These are phyloP conservation scores for Chaenocephalus aceratus DNA, from an alignment of 2,113 vertebrate species.

Conservation along the genomic window DNA sequence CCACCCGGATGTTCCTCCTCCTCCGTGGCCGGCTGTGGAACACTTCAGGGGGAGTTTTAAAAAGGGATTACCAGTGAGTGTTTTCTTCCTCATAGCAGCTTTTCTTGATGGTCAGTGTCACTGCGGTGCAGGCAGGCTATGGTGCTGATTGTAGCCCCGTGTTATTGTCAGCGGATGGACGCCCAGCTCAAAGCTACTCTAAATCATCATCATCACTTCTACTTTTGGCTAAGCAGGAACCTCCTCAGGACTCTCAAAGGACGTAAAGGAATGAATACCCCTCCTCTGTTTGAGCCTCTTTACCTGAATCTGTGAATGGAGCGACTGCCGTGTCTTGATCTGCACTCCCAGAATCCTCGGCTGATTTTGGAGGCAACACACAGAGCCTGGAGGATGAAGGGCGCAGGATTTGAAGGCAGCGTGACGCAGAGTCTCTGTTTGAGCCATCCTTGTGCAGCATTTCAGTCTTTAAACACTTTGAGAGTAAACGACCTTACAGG, in stretches of 20 bases:
- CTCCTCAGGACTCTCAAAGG: constrained; percentile 81
- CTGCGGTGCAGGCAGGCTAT: too few species aligned
- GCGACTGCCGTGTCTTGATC: neutral
- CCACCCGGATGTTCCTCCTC: constrained; percentile 33
- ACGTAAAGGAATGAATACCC: constrained; percentile 61
- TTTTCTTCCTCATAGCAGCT: constrained; percentile 39
- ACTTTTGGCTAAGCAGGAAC: constrained; percentile 60
- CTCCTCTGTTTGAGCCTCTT: constrained; percentile 47
- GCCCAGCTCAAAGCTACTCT: constrained; percentile 49
- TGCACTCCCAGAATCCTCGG: constrained; percentile 14
- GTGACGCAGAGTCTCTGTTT: constrained; percentile 2
- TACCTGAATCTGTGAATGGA: neutral
- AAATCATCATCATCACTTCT: constrained; percentile 17
- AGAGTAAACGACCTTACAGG: neutral
- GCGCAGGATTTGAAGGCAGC: neutral
- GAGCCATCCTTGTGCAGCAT: constrained; percentile 16
- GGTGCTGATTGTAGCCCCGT: constrained; percentile 39
- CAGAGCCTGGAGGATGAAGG: constrained; percentile 17
- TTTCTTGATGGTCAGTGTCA: constrained; percentile 45
- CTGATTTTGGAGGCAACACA: neutral
- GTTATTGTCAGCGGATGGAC: constrained; percentile 33
- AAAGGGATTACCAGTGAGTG: constrained; percentile 36
- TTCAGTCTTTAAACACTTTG: neutral
- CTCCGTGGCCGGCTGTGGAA: constrained; percentile 3
- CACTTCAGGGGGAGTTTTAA: constrained; percentile 20